phyloP scores from a whole-genome alignment of 2,888 invertebrate species.

The Biston stratarius region DNA sequence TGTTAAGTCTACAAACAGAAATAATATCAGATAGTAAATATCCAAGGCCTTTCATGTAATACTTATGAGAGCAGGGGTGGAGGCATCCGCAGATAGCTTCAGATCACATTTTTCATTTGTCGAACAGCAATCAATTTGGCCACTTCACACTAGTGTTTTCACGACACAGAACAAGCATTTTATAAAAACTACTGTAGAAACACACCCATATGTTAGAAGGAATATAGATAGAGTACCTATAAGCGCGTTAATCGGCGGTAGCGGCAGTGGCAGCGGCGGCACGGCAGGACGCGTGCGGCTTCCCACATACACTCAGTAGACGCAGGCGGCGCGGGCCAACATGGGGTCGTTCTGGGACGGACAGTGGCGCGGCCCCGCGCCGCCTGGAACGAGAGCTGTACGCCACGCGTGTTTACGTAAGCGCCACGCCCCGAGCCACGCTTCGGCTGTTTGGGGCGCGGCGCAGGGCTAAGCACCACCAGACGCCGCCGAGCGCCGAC shows the following conservation, averaged over 20 bases:
- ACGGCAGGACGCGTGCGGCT: slow-evolving; percentile 53
- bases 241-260: slow-evolving; percentile 76
- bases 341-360: slow-evolving; percentile 82
- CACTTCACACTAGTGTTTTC: slow-evolving; percentile 7
- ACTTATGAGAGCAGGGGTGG: slow-evolving; percentile 15
- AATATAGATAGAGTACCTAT: slow-evolving; percentile 68
- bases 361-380: slow-evolving; percentile 79
- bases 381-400: slow-evolving; percentile 69
- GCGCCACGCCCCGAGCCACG: slow-evolving; percentile 87
- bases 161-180: slow-evolving; percentile 10
- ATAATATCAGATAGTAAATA: not conserved
- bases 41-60: slow-evolving; percentile 19
- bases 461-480: slow-evolving; percentile 82
- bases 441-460: slow-evolving; percentile 83
- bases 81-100: slow-evolving; percentile 17
- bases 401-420: slow-evolving; percentile 85
- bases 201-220: slow-evolving; percentile 8
- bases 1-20: not conserved
- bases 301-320: slow-evolving; percentile 77
- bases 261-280: slow-evolving; percentile 67
- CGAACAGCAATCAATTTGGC: slow-evolving; percentile 19
- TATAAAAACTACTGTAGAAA: not conserved
- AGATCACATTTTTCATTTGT: slow-evolving; percentile 12
- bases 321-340: slow-evolving; percentile 79
- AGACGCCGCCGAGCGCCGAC: slow-evolving; percentile 84